Base-by-base conservation (phyloP, 2,113 vertebrate species). In the Dunckerocampus dactyliophorus region DNA sequence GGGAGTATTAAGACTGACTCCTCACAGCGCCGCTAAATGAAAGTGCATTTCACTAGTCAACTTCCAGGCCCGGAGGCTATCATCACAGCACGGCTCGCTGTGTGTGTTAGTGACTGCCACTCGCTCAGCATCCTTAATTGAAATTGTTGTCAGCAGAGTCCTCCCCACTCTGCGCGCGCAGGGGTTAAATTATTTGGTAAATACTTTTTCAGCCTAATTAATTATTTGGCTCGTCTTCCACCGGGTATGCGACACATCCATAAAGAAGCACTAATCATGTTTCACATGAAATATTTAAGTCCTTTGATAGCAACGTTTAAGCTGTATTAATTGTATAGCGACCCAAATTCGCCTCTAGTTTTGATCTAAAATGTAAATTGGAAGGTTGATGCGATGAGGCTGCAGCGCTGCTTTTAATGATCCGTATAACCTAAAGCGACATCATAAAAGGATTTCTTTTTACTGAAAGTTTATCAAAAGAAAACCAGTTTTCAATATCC, bases 1-100 rank as follows among this genome's bases (percentile, higher is more conserved):
- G 77, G 76, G 69, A 69, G 77, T 75, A 81, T 85, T 86, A 78
- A 79, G 70, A 71, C 71, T 80, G 71, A 77, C 72, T 75, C 59
- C 69, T 83, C 74, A 46, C 61, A 21, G 73, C 11, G 15, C 28
- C 28, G 50, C 47, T 72, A 71, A 82, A 71, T 84, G 79, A 85
- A 81, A 74, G 74, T 31, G 67, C 55, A 45, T 63, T 46, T 52
- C 51, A 47, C 63, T 55, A 77, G 70, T 82, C 72, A 80, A 80
- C 67, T 65, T 53, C n/a, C 53, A 59, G 70, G 31, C 62, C 59
- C 19, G 11, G 47, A 58, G 54, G 63, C 74, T 69, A 63, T 69
- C 73, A 76, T 68, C 71, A 45, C 64, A 68, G 63, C 49, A 52
- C 56, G 75, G 47, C 39, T 55, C 10, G 9, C 31, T 20, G 49